Evolutionary conservation across 1,140 invertebrate species (phyloP), one percentile per base, ranked within the genome.

Genomic region (Cherax quadricarinatus): DNA sequence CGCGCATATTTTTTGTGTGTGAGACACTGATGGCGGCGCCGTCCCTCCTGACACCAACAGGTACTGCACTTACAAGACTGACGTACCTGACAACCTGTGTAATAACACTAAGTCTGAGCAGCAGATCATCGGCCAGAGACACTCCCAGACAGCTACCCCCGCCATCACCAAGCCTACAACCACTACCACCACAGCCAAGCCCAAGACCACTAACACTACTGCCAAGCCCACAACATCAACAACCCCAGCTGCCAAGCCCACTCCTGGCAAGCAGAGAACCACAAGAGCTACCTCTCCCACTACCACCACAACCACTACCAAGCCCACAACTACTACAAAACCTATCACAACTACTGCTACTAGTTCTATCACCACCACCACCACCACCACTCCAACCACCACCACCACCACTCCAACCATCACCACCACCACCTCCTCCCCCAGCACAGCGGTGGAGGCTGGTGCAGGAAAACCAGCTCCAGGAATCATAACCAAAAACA

Each of bases 21-120:
- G 3, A 62, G n/a, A 21, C 57, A 16, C 41, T 81, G 18, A 24
- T 41, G 30, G 18, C 41, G n/a, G 62, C 53, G n/a, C 21, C 21
- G 7, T 53, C 16, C 16, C 79, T 83, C 30, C 62, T 48, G 30
- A 41, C 2, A 41, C 14, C 83, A 1, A 10, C 89, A 91, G 89
- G 84, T 4, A 79, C 21, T 91, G 89, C 57, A 91, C 84, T 14
- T 91, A 78, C 78, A 91, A 86, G 84, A 70, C 78, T 6, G 48
- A 51, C n/a, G 89, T 91, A 6, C 84, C 89, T 21, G 89, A 86
- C 41, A 66, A 12, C n/a, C 18, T 53, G 21, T 91, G 89, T 51
- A 79, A 85, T 73, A 91, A 80, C 88, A n/a, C 9, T 30, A 24
- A 51, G 49, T 30, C 80, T 30, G 21, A 6, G 4, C 80, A 89